Evolutionary conservation across 2,888 invertebrate species (phyloP), one percentile per base, ranked within the genome.

Genomic region (Apamea sordens): DNA sequence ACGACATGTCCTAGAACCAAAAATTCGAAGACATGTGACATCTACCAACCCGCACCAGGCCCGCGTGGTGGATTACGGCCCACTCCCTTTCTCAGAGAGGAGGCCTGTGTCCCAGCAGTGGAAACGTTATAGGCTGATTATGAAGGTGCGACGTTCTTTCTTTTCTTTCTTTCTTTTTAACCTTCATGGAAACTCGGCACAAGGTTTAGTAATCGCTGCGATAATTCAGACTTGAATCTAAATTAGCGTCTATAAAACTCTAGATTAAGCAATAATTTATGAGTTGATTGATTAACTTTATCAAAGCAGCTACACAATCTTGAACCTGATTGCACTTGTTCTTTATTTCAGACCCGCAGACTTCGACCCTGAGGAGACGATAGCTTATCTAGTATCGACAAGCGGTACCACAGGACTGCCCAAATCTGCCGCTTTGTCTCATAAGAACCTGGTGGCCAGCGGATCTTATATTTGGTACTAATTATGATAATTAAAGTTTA

Each of bases 351-450:
- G 94, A 67, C 77, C 91, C 50, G 74, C 84, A 13, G 92, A 94
- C 65, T 92, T 94, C 11, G 90, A 94, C 67, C 83, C 93, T 6
- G 89, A 84, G 6, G 89, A 92, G 13, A 91, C 92, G 0, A 82
- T 87, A 41, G 89, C 89, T 0, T 75, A 89, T 36, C 73, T 93
- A 2, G 61, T 92, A 50, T 73, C 92, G 0, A 93, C 94, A 0
- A 94, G 94, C 44, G 94, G 94, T 0, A 91, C 93, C 0, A 94
- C 93, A 3, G 94, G 94, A 2, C 44, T 89, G 13, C 93, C 93
- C 0, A 94, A 94, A 84, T 71, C 87, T 6, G 93, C 92, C 53
- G 84, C 88, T 6, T 36, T 90, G 0, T 90, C 93, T 0, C 91
- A 94, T 56, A 92, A 90, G 67, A 92, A 92, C 10, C 24, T 85